Conservation (phyloP, 2,888 invertebrate genomes). For the Silvanus unidentatus region DNA sequence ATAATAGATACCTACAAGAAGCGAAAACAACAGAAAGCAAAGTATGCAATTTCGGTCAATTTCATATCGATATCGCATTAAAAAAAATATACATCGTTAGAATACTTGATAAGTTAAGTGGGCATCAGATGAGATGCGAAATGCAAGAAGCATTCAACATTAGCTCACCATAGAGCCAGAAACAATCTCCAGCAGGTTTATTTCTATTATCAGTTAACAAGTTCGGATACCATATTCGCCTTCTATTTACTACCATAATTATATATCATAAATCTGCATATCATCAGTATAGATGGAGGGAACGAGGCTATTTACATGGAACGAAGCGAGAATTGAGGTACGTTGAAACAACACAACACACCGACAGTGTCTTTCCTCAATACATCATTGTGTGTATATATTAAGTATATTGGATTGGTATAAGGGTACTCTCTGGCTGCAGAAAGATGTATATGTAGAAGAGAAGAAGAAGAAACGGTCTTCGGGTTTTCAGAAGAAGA, state of each 20-base stretch:
- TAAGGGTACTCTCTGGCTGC: background rate
- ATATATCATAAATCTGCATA: constrained; percentile 16
- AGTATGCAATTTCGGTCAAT: too few species aligned
- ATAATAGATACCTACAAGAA: too few species aligned
- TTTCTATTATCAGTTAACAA: constrained; percentile 17
- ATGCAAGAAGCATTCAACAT: too few species aligned
- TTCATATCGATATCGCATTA: too few species aligned
- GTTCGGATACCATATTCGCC: constrained; percentile 13
- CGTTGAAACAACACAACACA: constrained; percentile 6
- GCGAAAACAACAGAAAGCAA: too few species aligned
- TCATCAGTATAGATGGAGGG: constrained; percentile 6
- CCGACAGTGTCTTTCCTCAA: constrained; percentile 1
- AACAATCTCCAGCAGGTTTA: constrained; percentile 5
- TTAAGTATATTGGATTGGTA: too few species aligned
- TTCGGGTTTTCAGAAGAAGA: constrained; percentile 7
- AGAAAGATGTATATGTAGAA: background rate
- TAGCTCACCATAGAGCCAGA: too few species aligned
- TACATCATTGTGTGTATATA: background rate
- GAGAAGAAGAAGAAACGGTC: background rate
- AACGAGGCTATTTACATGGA: constrained; percentile 2
- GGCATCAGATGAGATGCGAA: too few species aligned
- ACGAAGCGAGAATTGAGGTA: constrained; percentile 12
- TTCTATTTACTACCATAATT: constrained; percentile 14
- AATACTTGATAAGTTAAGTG: too few species aligned
- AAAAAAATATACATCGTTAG: too few species aligned